Evolutionary conservation across 2,797 vertebrate genomes (phyloP), one percentile per base, ranked within the genome.

Genomic region (Hybognathus amarus): DNA sequence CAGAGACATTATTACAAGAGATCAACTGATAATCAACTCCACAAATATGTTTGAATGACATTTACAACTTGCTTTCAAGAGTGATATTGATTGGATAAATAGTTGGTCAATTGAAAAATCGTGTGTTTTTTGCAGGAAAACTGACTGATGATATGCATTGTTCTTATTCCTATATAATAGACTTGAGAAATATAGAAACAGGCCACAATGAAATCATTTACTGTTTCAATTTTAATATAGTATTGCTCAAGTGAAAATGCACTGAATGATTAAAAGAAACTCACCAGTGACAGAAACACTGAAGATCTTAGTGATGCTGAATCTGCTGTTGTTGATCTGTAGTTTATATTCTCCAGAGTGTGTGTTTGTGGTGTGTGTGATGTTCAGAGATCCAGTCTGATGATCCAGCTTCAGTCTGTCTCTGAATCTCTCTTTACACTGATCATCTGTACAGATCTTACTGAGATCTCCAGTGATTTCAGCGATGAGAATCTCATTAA

Each of bases 221-320:
- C 10, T 0, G 4, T 2, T 38, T 13, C 0, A 0, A 2, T 22
- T 38, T 38, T 38, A 20, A 38, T 20, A 5, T 20, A 20, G 18
- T 10, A 56, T 9, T 5, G 33, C 6, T 30, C 0, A 1, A n/a
- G 20, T 0, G 36, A 7, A 68, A 66, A 13, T 22, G 10, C 4
- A 38, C 5, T 6, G 36, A 40, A 3, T 22, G 36, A 40, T 3
- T 40, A 40, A 40, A n/a, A n/a, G n/a, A n/a, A n/a, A n/a, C n/a
- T 70, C 40, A 70, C 40, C n/a, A 1, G 13, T 45, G 3, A 27
- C 68, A 45, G 13, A 7, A 63, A 30, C 24, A 63, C 5, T 63
- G 59, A 30, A 3, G 2, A 1, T 63, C 24, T 0, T 63, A 1
- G 6, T 27, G 59, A 63, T 63, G 12, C 24, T 63, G 24, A 63